Base-by-base conservation (phyloP, 2,888 invertebrate genomes). In the Gari tellinella region DNA sequence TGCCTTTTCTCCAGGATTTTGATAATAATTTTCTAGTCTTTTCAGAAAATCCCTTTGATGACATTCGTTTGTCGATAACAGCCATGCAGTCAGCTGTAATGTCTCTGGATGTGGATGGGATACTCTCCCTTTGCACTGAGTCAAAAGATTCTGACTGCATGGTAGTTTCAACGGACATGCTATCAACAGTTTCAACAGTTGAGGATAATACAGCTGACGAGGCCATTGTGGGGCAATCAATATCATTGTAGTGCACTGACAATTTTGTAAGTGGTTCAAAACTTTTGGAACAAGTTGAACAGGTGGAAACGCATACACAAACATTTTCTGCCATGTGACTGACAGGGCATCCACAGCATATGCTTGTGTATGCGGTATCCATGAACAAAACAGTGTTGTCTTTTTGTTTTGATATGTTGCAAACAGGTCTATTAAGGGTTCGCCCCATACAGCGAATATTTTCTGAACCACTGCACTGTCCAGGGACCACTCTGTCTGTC, bases 311-410 rank as follows among this genome's bases (percentile, higher is more conserved):
- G 66, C 69, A 62, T 70, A 66, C 0, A 25, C 69, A 69, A 67
- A 65, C 66, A 75, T 62, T 51, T 67, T 75, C 53, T 66, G 40
- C 75, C 66, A 75, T 14, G 26, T 38, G 55, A 75, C 60, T 55
- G 70, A 63, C 63, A 70, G 70, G 49, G 75, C 75, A 70, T 75
- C 70, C 53, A 62, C 1, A 10, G 69, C 62, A 60, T 21, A 62
- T 14, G 69, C 69, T 17, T 57, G 45, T n/a, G 45, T 45, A 57
- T 57, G 57, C 5, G 41, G 46, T 45, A 19, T 53, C 38, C 38
- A 53, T 3, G 53, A 53, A 15, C 53, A 53, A 38, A 53, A 38
- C 38, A 53, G 57, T 14, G 45, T 26, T 17, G 26, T 12, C 31
- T 57, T 57, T 37, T 57, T 57, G 57, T 57, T 57, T 15, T 57